These are phyloP conservation scores for Chunga burmeisteri DNA, from an alignment of 2,113 vertebrate genomes.

Conservation along the genomic window DNA sequence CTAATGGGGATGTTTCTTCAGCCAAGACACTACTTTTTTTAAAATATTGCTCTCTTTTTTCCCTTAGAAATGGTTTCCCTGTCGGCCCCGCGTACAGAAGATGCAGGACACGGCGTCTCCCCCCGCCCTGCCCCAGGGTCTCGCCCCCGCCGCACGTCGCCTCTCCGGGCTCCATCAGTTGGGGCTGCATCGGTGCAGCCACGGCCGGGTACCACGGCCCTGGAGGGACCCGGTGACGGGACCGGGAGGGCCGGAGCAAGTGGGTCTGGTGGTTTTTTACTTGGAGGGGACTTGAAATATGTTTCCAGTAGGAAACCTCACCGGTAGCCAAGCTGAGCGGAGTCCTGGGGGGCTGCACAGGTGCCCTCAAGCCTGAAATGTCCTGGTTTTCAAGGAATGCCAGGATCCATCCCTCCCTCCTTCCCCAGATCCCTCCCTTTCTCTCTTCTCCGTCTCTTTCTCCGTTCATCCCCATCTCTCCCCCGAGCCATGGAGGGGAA, in stretches of 20 bases:
- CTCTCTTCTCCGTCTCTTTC: too few relatives aligned
- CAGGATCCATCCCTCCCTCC: background rate
- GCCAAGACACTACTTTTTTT: background rate
- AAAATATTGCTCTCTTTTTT: background rate
- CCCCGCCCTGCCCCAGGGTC: background rate
- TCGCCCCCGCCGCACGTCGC: accelerated
- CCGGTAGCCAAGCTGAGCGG: background rate
- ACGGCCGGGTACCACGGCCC: background rate
- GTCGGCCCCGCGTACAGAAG: background rate
- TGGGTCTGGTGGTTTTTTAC: background rate
- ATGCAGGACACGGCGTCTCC: accelerated
- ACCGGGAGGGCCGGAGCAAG: accelerated
- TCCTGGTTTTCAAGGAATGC: background rate
- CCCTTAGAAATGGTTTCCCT: background rate
- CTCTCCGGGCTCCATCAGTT: background rate
- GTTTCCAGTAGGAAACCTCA: background rate
- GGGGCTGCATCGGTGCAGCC: too few relatives aligned
- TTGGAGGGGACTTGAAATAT: background rate
- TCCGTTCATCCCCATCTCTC: background rate
- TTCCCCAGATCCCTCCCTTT: background rate
- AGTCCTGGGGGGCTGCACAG: background rate
- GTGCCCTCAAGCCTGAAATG: background rate
- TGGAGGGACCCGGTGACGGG: accelerated
- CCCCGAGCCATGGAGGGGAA: background rate
- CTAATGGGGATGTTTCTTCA: background rate